phyloP scores from a whole-genome alignment of 53 echinoderm and acorn worm genomes.

The Temnopleurus reevesii region DNA sequence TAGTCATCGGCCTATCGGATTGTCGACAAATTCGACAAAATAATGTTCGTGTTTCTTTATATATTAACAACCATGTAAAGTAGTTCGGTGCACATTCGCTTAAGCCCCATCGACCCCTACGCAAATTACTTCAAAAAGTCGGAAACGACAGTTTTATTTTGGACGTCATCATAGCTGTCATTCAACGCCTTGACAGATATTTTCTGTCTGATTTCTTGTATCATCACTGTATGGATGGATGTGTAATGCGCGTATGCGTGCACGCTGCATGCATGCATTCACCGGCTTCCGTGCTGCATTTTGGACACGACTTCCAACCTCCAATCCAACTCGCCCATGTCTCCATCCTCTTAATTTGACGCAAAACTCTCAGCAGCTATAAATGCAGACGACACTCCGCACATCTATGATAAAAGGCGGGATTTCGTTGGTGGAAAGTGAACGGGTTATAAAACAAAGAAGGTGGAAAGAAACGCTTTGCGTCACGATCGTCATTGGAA shows the following conservation, averaged over 20 bases:
- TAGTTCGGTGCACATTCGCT: no score
- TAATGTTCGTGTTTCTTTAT: no score
- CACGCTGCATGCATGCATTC: background rate
- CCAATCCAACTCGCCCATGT: background rate
- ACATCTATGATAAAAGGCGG: background rate
- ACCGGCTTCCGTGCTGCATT: no score
- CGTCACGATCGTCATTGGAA: no score
- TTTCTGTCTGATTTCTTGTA: background rate
- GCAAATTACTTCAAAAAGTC: background rate
- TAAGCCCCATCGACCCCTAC: no score
- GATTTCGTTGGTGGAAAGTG: background rate
- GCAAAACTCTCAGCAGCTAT: background rate
- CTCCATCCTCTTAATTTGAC: background rate
- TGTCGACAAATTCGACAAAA: no score
- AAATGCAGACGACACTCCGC: background rate
- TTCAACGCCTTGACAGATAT: background rate
- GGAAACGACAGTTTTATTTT: background rate
- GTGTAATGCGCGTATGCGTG: background rate
- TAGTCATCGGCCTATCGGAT: no score
- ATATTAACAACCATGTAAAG: no score
- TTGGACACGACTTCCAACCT: no score
- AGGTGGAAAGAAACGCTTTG: background rate
- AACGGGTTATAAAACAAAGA: background rate
- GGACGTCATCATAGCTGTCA: slow-evolving; percentile 9
- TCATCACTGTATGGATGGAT: background rate